These are phyloP conservation scores for Lophura nycthemera DNA, from an alignment of 2,113 vertebrate species.

Conservation along the genomic window DNA sequence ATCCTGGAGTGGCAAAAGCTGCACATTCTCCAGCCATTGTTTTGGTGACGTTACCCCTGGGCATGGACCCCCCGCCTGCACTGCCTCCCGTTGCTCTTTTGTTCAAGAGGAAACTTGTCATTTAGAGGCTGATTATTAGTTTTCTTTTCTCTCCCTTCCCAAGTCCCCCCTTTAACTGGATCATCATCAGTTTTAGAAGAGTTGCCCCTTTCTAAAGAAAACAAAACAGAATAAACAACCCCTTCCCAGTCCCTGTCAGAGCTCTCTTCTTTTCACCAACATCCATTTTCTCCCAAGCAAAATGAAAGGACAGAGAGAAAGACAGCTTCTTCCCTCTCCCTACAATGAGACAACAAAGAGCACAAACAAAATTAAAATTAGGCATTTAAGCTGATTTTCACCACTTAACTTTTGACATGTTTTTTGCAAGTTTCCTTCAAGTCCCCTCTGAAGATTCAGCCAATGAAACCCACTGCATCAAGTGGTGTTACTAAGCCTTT, in stretches of 20 bases:
- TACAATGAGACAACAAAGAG: slow-evolving; percentile 63
- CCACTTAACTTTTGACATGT: slow-evolving; percentile 68
- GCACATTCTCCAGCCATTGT: slow-evolving; percentile 50
- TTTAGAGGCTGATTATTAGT: slow-evolving; percentile 74
- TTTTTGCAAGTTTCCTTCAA: slow-evolving; percentile 60
- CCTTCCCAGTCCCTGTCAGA: slow-evolving; percentile 49
- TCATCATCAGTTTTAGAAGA: slow-evolving; percentile 66
- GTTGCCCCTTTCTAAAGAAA: slow-evolving; percentile 67
- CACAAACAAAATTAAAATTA: slow-evolving; percentile 70
- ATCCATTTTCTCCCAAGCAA: slow-evolving; percentile 49
- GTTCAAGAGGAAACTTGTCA: slow-evolving; percentile 60
- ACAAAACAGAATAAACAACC: slow-evolving; percentile 72
- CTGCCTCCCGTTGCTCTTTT: slow-evolving; percentile 73
- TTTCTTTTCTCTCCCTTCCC: slow-evolving; percentile 61
- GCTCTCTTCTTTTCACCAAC: slow-evolving; percentile 50
- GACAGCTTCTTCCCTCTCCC: slow-evolving; percentile 48
- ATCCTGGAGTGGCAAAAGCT: slow-evolving; percentile 44
- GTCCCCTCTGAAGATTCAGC: slow-evolving; percentile 21
- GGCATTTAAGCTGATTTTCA: slow-evolving; percentile 72
- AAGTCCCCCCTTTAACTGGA: slow-evolving; percentile 64
- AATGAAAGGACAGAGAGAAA: slow-evolving; percentile 21
- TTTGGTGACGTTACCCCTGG: slow-evolving; percentile 52
- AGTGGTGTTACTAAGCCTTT: slow-evolving; percentile 30
- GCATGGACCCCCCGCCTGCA: slow-evolving; percentile 34
- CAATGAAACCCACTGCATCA: slow-evolving; percentile 24